These are phyloP conservation scores for Sylvilagus bachmani DNA, from an alignment of 2,113 vertebrate species.

Conservation along the genomic window DNA sequence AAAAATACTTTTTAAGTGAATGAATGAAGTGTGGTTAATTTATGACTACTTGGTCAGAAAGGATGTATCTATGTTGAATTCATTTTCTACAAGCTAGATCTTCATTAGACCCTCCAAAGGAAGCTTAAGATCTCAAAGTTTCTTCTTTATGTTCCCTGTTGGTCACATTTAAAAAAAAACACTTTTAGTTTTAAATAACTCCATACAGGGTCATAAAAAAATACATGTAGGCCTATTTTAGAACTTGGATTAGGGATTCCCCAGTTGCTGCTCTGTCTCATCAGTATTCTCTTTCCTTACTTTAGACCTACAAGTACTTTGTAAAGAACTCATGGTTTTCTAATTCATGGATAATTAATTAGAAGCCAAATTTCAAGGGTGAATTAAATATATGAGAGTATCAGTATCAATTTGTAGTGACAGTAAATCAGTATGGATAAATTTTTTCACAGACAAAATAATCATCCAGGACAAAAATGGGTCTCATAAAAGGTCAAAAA, in stretches of 20 bases:
- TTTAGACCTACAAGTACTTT: no score
- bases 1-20: not conserved
- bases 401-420: not conserved
- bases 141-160: not conserved
- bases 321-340: not conserved
- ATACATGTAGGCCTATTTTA: not conserved
- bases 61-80: not conserved
- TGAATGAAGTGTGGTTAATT: not conserved
- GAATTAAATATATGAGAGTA: not conserved
- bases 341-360: not conserved
- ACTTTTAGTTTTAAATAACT: not conserved
- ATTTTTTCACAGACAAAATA: not conserved
- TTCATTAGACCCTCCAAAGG: not conserved
- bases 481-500: not conserved
- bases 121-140: not conserved
- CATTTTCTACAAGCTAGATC: not conserved
- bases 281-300: not conserved
- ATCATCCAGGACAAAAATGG: not conserved
- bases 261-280: not conserved
- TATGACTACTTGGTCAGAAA: not conserved
- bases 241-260: not conserved
- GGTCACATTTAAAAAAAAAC: not conserved
- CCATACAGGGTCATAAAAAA: not conserved
- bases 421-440: not conserved
- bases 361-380: not conserved